These are phyloP conservation scores for Enteromius radiatus DNA, from an alignment of 2,797 vertebrate genomes.

Conservation along the genomic window DNA sequence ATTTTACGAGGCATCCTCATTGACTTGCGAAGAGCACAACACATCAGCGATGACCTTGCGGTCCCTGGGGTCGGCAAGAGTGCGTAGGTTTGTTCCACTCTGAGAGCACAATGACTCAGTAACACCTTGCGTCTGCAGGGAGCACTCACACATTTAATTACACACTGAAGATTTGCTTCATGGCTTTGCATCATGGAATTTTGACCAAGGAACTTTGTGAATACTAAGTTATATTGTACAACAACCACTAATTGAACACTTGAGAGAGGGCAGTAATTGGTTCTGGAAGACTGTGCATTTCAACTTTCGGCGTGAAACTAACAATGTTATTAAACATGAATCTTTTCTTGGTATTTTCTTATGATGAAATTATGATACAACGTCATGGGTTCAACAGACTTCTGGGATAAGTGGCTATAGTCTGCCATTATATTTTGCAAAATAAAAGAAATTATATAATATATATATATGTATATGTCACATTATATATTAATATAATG, in stretches of 20 bases:
- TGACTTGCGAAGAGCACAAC: slow-evolving; percentile 18
- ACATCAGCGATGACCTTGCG: slow-evolving; percentile 29
- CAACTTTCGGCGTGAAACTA: slow-evolving; percentile 14
- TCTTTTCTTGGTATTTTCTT: background rate
- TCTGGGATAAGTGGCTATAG: background rate
- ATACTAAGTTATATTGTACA: slow-evolving; percentile 9
- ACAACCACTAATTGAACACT: slow-evolving; percentile 54
- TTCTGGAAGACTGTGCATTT: slow-evolving; percentile 22
- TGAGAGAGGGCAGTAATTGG: slow-evolving; percentile 38
- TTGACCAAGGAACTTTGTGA: slow-evolving; percentile 20
- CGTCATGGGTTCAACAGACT: background rate
- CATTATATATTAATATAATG: no score
- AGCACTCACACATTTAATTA: slow-evolving; percentile 55
- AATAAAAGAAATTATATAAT: no score
- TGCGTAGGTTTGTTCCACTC: slow-evolving; percentile 29
- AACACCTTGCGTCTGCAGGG: slow-evolving; percentile 31
- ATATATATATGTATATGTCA: no score
- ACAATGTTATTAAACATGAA: slow-evolving; percentile 2
- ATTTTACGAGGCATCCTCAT: slow-evolving; percentile 15
- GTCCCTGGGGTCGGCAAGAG: slow-evolving; percentile 9
- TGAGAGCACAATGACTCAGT: slow-evolving; percentile 44
- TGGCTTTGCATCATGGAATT: slow-evolving; percentile 56
- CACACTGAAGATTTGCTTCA: slow-evolving; percentile 53
- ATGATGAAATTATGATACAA: background rate
- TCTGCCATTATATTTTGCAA: no score